Evolutionary conservation across 2,113 vertebrate genomes (phyloP), one percentile per base, ranked within the genome.

Genomic region (Helogale parvula): DNA sequence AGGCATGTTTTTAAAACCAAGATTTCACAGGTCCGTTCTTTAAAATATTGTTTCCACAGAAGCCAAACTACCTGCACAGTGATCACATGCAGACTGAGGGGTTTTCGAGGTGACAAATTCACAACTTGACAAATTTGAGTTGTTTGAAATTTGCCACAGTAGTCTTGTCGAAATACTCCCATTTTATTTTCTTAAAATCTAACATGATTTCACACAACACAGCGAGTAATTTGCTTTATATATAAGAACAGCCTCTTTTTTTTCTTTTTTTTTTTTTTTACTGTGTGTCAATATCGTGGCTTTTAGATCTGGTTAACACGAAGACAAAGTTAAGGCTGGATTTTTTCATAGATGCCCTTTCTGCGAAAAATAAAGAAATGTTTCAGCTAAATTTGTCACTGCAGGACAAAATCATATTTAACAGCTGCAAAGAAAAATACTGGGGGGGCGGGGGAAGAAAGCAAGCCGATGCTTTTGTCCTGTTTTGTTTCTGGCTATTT

Each of bases 261-360:
- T 92, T 90, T 69, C 76, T 92, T 85, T 85, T 69, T 47, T 88
- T 90, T 93, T 93, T 92, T 92, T 69, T 76, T 71, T 19, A 86
- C 54, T 57, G 3, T 41, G n/a, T 69, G 76, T 84, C 76, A 38
- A 71, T 45, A 41, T 1, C 5, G 0, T n/a, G 54, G 80, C 29
- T 80, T 88, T 90, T 29, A n/a, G 31, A 47, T 66, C 1, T 1
- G 0, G 8, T 19, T 33, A 76, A 45, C 76, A 94, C 71, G 35
- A 76, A 87, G 81, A 45, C 27, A 82, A 60, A 13, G 79, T 68
- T 69, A 87, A 94, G 50, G 35, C 35, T 19, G 38, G 63, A 57
- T 50, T 96, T 94, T 94, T 94, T 88, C 60, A 77, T 13, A 25
- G 6, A 19, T 16, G 47, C 41, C 38, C 65, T 85, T 81, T 66